Evolutionary conservation across 1,140 invertebrate species (phyloP), one percentile per base, ranked within the genome.

Genomic region (Brachionus manjavacas): DNA sequence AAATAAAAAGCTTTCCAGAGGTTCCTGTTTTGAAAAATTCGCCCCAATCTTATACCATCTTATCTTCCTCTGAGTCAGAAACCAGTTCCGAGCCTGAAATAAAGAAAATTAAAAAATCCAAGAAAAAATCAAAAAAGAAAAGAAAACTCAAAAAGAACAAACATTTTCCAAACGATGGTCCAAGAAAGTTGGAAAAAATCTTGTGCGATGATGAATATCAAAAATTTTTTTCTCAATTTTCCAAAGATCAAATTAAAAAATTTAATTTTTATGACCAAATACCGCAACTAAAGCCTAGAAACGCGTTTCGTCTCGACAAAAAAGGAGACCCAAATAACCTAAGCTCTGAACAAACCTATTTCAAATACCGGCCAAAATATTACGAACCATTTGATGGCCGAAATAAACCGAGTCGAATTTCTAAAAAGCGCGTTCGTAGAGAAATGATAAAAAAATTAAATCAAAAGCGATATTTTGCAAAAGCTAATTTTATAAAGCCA

Each of bases 271-370:
- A 43, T 64, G 79, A 81, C 8, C 31, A 81, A 16, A 25, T 81
- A 23, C 52, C 79, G 14, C 39, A 43, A 41, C 16, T 81, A 6
- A 66, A 41, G 31, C 16, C 35, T 0, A 25, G 79, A 23, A 81
- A 81, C 12, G 79, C 79, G 9, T 81, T 81, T 25, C 52, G 64
- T 55, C 14, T 81, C 8, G 52, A 81, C 25, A 81, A 81, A 68
- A 23, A 46, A 81, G 79, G 79, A 52, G 79, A 81, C n/a, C 49
- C n/a, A 6, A 81, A 81, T 16, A 81, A 81, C 43, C 20, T 81
- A 41, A 43, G 49, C 12, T 81, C 41, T 4, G 79, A 81, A 28
- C 35, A 41, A 60, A 46, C 23, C n/a, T 68, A 81, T 46, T 81
- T 28, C 23, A 81, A 81, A 64, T 43, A 39, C 6, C 39, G 55